Evolutionary conservation across 2,113 vertebrate species (phyloP), one percentile per base, ranked within the genome.

Genomic region (Coptodon rendalli): DNA sequence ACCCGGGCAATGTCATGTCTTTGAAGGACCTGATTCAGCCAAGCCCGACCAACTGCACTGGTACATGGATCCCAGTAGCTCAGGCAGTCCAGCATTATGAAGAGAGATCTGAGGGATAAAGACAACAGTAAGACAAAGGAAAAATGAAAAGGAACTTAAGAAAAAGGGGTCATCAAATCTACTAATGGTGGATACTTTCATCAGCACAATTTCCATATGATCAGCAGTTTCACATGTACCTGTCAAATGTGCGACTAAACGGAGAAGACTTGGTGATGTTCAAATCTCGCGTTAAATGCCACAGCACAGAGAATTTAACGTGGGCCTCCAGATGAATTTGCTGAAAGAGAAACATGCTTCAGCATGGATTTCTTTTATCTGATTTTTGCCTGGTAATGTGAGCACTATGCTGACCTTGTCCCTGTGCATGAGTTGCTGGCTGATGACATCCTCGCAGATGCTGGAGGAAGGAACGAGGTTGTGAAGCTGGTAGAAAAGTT

Each of bases 401-500:
- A 80, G 19, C 8, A n/a, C 16, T 31, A 27, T 22, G 16, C 89
- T 95, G 94, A 98, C 99, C 97, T 99, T 99, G 95, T 99, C 98
- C 93, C 97, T 97, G 95, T 99, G 98, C 94, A 98, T 99, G 91
- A 99, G 96, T 83, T 99, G 98, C 92, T 99, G 98, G 93, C 98
- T 99, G 95, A 99, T 98, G 94, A 99, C 98, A 63, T 99, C 99
- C 93, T 99, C 99, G 91, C 99, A 99, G 94, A 98, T 99, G 92
- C 98, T 98, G 84, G 98, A 98, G 81, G 98, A 98, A 4, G 98
- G 98, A 91, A 98, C 98, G 3, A 99, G 96, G 94, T 99, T 99
- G 96, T 99, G 99, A 54, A 99, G 96, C 91, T 99, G 99, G 91
- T 99, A 99, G 94, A 99, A 99, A 22, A 99, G 97, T 90, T 99